A percentile compares a stretch with the other conserved stretches of the same genome.
Conservation (phyloP, 2,888 invertebrate genomes). For the Oscheius sp. region DNA sequence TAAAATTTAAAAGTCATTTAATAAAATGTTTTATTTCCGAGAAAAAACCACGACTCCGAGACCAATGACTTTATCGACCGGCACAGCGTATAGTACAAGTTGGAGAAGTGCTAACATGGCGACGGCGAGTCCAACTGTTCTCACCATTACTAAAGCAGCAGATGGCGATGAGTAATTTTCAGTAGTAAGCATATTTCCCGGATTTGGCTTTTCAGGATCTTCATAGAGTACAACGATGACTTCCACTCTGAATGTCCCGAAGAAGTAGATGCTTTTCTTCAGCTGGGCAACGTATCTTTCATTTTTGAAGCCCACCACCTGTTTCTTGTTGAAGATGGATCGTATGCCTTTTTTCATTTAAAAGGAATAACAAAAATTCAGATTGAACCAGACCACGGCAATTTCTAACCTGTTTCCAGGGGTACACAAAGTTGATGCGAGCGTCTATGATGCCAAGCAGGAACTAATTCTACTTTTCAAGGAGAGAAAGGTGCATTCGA, state of each 20-base stretch:
- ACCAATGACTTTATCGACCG: background rate
- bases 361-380: background rate
- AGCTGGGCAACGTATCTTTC: slow-evolving; percentile 11
- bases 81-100: too few relatives aligned
- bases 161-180: background rate
- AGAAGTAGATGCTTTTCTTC: slow-evolving; percentile 18
- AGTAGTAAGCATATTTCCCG: background rate
- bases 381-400: slow-evolving; percentile 17
- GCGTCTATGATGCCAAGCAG: background rate
- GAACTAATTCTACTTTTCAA: slow-evolving; percentile 7
- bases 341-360: slow-evolving; percentile 1
- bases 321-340: slow-evolving; percentile 24
- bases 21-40: background rate
- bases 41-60: background rate
- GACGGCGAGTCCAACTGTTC: too few relatives aligned
- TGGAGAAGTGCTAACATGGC: too few relatives aligned
- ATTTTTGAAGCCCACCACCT: slow-evolving; percentile 20
- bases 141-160: background rate
- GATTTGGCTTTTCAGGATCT: background rate
- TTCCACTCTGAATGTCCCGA: slow-evolving; percentile 11
- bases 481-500: background rate
- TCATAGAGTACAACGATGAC: slow-evolving; percentile 19
- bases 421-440: slow-evolving; percentile 21
- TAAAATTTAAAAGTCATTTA: background rate
- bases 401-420: slow-evolving; percentile 15